Conservation (phyloP, 2,113 vertebrate genomes). For the Pachypanchax playfairii region DNA sequence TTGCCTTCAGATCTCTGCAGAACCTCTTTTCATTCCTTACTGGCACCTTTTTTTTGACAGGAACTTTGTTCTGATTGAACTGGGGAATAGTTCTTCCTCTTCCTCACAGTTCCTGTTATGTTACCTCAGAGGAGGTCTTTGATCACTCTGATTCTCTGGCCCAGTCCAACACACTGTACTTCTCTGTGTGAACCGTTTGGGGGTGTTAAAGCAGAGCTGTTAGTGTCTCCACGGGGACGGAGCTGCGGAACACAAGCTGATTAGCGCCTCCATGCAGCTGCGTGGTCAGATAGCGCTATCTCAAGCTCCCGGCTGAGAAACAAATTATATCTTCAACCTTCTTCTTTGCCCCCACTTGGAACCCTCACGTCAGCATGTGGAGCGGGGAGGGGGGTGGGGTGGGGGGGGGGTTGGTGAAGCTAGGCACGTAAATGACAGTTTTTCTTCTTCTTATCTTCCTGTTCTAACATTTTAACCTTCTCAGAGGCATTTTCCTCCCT, state of each 20-base stretch:
- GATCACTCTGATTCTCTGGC: constrained; percentile 31
- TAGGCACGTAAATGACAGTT: constrained; percentile 44
- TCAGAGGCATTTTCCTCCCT: constrained; percentile 24
- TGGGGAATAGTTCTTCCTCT: neutral
- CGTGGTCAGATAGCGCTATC: constrained; percentile 55
- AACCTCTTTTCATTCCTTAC: constrained; percentile 1
- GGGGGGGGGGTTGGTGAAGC: too few species aligned
- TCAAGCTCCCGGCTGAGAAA: constrained; percentile 48
- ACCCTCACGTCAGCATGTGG: constrained; percentile 30
- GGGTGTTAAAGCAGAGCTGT: constrained; percentile 53
- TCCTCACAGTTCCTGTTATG: constrained; percentile 14
- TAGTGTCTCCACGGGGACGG: constrained; percentile 32
- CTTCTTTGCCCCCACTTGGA: neutral
- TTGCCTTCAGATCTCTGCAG: neutral
- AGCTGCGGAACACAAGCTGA: constrained; percentile 57
- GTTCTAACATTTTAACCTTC: constrained; percentile 34
- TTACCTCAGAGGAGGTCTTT: constrained; percentile 23
- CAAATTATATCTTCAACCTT: constrained; percentile 52
- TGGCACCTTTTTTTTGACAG: neutral
- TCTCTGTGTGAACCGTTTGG: constrained; percentile 48
- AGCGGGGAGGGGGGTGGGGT: too few species aligned
- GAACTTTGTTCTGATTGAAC: constrained; percentile 11
- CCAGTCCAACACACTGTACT: constrained; percentile 20
- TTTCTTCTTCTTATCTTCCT: constrained; percentile 43
- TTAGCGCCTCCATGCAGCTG: constrained; percentile 62